Percentiles rank a stretch among this genome's conserved stretches.
Conservation (phyloP, 2,797 vertebrate species). For the Chanos chanos region DNA sequence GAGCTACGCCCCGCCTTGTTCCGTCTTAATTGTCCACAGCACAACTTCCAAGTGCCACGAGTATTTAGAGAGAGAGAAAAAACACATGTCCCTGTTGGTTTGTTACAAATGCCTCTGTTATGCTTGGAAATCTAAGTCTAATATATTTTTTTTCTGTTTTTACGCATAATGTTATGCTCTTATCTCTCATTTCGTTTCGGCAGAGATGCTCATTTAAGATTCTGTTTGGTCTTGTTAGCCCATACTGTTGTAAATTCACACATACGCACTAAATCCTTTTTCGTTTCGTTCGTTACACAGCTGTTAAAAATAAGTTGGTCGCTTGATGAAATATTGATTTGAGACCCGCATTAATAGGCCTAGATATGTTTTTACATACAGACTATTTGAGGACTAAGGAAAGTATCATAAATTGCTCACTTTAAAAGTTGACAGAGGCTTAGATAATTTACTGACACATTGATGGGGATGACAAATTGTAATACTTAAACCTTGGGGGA, state of each 20-base stretch:
- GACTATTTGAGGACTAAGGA: background rate
- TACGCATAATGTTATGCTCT: background rate
- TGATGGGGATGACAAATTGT: conserved; percentile 34
- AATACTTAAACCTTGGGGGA: conserved; percentile 33
- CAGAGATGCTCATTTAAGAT: conserved; percentile 3
- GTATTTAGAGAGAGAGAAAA: background rate
- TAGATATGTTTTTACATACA: background rate
- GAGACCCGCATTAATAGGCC: too few relatives aligned
- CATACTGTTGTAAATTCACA: background rate
- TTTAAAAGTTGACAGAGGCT: background rate
- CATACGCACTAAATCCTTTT: background rate
- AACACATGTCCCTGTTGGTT: conserved; percentile 11
- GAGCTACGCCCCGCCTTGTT: conserved; percentile 7
- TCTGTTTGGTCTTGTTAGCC: conserved; percentile 20
- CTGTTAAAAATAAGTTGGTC: background rate
- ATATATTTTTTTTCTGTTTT: background rate
- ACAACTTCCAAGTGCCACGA: background rate
- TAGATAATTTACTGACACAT: too few relatives aligned
- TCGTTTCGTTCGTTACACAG: background rate
- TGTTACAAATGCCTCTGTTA: conserved; percentile 6
- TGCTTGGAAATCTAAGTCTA: background rate
- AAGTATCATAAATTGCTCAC: background rate
- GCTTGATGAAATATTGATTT: background rate
- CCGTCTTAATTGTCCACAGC: conserved; percentile 1
- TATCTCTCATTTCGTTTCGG: conserved; percentile 13